A percentile compares a stretch with the other conserved stretches of the same genome.
Evolutionary conservation across 2,888 invertebrate genomes (phyloP).

Genomic region (Melinaea menophilus): DNA sequence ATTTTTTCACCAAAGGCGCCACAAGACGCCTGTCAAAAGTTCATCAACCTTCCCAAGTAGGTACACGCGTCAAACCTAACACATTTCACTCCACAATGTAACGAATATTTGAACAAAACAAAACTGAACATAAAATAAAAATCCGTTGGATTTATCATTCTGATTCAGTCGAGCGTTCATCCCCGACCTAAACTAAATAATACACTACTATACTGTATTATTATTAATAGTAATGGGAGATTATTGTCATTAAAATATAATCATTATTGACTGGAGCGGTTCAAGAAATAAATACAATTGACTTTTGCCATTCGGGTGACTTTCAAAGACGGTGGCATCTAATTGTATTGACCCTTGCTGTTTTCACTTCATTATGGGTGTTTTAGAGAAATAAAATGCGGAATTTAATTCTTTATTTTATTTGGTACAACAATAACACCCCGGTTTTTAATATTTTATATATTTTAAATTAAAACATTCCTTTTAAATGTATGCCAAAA

Average conservation of each 20-base stretch:
- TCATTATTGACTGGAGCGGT: slow-evolving; percentile 66
- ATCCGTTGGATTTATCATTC: slow-evolving; percentile 59
- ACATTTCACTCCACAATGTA: slow-evolving; percentile 34
- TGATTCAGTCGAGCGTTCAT: slow-evolving; percentile 70
- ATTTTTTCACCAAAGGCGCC: neutral
- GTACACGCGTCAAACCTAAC: slow-evolving; percentile 32
- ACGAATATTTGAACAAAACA: slow-evolving; percentile 35
- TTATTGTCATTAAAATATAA: slow-evolving; percentile 65
- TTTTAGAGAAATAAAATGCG: slow-evolving; percentile 24
- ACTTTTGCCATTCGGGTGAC: slow-evolving; percentile 71
- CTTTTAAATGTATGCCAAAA: too few species aligned
- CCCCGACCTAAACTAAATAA: slow-evolving; percentile 64
- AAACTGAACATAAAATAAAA: slow-evolving; percentile 35
- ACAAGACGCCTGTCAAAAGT: neutral
- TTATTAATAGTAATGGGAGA: slow-evolving; percentile 61
- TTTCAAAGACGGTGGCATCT: slow-evolving; percentile 68
- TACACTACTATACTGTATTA: slow-evolving; percentile 64
- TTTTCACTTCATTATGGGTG: slow-evolving; percentile 57
- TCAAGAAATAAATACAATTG: slow-evolving; percentile 73
- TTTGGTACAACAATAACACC: too few species aligned
- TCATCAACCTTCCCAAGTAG: slow-evolving; percentile 1
- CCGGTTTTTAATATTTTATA: too few species aligned
- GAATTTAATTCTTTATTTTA: neutral
- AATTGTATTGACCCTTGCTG: slow-evolving; percentile 70
- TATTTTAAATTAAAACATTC: too few species aligned